Conservation (phyloP, 2,797 vertebrate genomes). For the Catamblyrhynchus diadema region DNA sequence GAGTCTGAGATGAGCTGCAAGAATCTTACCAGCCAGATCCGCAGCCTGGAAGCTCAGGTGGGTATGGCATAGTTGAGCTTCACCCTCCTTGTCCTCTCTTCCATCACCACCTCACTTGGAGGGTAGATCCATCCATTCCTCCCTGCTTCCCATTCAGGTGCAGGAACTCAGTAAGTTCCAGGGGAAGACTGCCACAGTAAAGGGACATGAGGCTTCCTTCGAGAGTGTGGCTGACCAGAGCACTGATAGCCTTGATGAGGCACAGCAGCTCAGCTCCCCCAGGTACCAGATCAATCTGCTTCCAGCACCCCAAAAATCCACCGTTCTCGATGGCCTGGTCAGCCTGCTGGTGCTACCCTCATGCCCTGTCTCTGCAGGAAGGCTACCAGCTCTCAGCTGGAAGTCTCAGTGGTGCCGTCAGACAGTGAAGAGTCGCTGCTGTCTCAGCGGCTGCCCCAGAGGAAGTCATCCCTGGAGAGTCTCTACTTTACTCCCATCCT, state of each 20-base stretch:
- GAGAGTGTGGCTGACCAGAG: background rate
- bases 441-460: background rate
- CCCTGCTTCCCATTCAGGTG: conserved; percentile 65
- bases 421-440: background rate
- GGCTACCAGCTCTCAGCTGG: background rate
- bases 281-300: background rate
- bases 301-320: background rate
- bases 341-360: background rate
- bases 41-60: conserved; percentile 87
- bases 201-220: background rate
- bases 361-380: background rate
- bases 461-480: background rate
- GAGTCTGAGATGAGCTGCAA: conserved; percentile 74
- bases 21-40: conserved; percentile 75
- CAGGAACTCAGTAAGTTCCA: conserved; percentile 63
- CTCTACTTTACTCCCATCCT: conserved; percentile 86
- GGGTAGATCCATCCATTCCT: background rate
- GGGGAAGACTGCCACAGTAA: background rate
- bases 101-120: rapidly evolving
- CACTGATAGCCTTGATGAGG: background rate
- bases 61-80: background rate
- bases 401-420: background rate
- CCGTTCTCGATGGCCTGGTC: background rate
- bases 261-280: background rate
- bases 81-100: rapidly evolving